Evolutionary conservation across 2,113 vertebrate genomes (phyloP), one percentile per base, ranked within the genome.

Genomic region (Hydropotes inermis): DNA sequence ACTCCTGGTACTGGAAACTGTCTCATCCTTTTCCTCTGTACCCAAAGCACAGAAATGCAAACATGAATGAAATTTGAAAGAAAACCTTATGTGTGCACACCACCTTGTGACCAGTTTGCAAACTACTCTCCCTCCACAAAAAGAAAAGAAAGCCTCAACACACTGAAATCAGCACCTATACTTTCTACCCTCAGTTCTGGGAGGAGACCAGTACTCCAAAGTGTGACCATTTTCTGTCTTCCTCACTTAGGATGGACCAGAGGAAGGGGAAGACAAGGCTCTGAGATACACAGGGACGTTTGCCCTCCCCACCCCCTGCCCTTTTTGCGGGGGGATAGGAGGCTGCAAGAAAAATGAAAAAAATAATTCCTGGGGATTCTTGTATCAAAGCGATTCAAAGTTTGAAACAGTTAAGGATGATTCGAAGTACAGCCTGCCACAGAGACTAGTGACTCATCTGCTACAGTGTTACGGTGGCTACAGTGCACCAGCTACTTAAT

Each of bases 51-150:
- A 88, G 47, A 82, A 61, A 78, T 70, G 33, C 79, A 85, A 96
- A 78, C 79, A 33, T 39, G 19, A 95, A 47, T 79, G 91, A 92
- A 97, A 95, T 76, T 45, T 2, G 2, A 87, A 95, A 95, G 95
- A 93, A 95, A 97, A 92, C 33, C 87, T 92, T 87, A 87, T 95
- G 87, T 96, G 57, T 96, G 92, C 39, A 96, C 96, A 98, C 91
- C 97, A 98, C 95, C 95, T 97, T 94, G 97, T 97, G 94, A 98
- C 95, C 70, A 85, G 25, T 97, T 95, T 97, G 92, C 84, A 97
- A 98, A 98, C 43, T 88, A 87, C 97, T 97, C 47, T 89, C 58
- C 33, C 67, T 70, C 21, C 2, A 3, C 3, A 60, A 93, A 36
- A 45, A 28, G 6, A 61, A 39, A 43, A 9, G 57, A 45, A 60